Base-by-base conservation (phyloP, 2,113 vertebrate species). In the Paratilapia polleni region DNA sequence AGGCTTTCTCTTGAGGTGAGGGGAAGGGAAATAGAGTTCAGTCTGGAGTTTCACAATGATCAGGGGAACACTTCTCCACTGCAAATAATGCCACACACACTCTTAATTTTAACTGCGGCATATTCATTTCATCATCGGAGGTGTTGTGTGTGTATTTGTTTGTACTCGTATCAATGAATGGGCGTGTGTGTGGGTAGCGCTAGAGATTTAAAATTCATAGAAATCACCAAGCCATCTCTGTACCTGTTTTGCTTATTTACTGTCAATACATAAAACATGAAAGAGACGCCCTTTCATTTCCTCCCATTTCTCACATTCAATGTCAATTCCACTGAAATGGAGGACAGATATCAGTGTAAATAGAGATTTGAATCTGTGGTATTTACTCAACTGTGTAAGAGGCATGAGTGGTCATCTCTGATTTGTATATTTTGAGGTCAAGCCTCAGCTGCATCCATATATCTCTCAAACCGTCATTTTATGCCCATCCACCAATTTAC, bases 191-290 rank as follows among this genome's bases (percentile, higher is more conserved):
- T 77, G 63, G 43, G 36, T 38, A 66, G 34, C 0, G n/a, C 26
- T 13, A 38, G 38, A 79, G 41, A 90, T 92, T 94, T 92, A 90
- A 92, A 91, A 94, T 94, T 92, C 90, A 94, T 93, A 80, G 88
- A 92, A 91, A 89, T 88, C 80, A 76, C 59, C 77, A 87, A 88
- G 84, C 87, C 87, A 84, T 90, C 22, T 86, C 82, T 84, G 66
- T 77, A 81, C 70, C 83, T 77, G 88, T 93, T 73, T 93, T 93
- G 83, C 87, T 93, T 92, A 87, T 92, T 93, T 90, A 87, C 80
- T 81, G 60, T 83, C 43, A 62, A 91, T 94, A 86, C 90, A 93
- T 93, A 92, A 94, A 93, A 91, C 86, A 93, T 93, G 86, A 88
- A 82, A 77, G 60, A 70, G 41, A 7, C 0, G 10, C 66, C 43